phyloP scores from a whole-genome alignment of 2,113 vertebrate species.

The Dendrocopos noguchii region DNA sequence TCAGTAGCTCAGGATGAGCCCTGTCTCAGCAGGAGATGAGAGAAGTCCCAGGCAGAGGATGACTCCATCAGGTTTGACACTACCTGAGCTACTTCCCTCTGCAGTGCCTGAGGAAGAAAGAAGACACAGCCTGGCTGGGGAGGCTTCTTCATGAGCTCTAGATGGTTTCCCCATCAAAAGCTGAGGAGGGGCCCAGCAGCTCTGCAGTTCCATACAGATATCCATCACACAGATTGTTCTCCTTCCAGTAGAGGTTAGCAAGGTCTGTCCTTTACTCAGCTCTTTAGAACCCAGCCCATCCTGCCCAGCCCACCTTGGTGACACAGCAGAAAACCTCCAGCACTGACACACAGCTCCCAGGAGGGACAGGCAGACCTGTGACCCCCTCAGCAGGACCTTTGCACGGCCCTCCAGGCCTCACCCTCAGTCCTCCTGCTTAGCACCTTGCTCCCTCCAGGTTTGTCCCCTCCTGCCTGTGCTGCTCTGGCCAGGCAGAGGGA shows the following conservation, averaged over 20 bases:
- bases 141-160: not conserved
- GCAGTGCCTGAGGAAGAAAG: not conserved
- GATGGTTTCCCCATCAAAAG: not conserved
- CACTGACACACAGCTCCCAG: not conserved
- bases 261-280: not conserved
- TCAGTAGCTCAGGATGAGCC: not conserved
- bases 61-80: not conserved
- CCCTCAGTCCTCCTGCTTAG: not conserved
- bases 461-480: rapidly evolving
- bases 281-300: not conserved
- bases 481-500: not conserved
- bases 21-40: not conserved
- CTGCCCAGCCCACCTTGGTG: not conserved
- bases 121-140: not conserved
- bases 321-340: not conserved
- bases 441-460: not conserved
- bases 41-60: not conserved
- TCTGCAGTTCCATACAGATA: not conserved
- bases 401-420: not conserved
- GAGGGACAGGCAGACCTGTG: not conserved
- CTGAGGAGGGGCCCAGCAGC: not conserved
- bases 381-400: not conserved
- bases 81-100: not conserved
- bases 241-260: not conserved
- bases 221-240: not conserved